Evolutionary conservation across 1,140 invertebrate species (phyloP), one percentile per base, ranked within the genome.

Genomic region (Wiebesia pumilae): DNA sequence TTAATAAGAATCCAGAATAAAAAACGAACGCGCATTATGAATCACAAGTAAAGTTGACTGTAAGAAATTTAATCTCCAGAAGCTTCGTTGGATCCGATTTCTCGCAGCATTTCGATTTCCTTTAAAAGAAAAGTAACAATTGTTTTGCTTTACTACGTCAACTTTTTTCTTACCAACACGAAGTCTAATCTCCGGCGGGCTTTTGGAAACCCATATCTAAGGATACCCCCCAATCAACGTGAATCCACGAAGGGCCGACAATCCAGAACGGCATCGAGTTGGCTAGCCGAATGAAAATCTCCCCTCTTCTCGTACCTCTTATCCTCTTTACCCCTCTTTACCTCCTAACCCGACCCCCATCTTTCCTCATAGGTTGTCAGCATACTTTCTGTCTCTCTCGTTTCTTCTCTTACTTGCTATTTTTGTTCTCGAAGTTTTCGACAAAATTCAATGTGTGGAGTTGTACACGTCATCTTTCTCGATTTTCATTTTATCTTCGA

Each of bases 91-190:
- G 30, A 3, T 35, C 33, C 6, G 21, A n/a, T 7, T 75, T n/a
- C 24, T 75, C 10, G 6, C 4, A 69, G 16, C 40, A 38, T 40
- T 43, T n/a, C 40, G 51, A 83, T 75, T 77, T 78, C 38, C 71
- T 84, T 47, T 19, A 81, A 81, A 67, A 78, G 71, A 83, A 75
- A 84, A 87, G 83, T 87, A 87, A 84, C 78, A 87, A 87, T 82
- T 84, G 86, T 87, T 87, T 87, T 81, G 58, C 86, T 84, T 87
- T 62, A 81, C 78, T 84, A 40, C 78, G 62, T 84, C 82, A 84
- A 75, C 83, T 84, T 87, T 87, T 84, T 84, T 82, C 79, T 82
- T 78, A 16, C 71, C 78, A 19, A 51, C 51, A 58, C 38, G 30
- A 87, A 81, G 79, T 84, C 83, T 79, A 84, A 87, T 87, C 83